These are phyloP conservation scores for Synergus umbraculus DNA, from an alignment of 2,888 invertebrate genomes.

Conservation along the genomic window DNA sequence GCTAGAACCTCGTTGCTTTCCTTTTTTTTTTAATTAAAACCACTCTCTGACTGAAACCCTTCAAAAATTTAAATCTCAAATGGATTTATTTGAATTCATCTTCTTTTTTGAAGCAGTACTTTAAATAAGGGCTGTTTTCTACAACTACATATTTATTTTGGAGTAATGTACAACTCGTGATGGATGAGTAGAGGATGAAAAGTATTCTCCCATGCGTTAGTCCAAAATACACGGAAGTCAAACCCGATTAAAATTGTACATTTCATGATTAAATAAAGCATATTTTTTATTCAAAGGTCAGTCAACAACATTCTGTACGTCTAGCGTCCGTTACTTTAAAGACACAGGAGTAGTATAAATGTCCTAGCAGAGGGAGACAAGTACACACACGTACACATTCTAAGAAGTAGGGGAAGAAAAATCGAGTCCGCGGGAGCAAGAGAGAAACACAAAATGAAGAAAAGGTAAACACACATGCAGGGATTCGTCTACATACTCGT, in stretches of 20 bases:
- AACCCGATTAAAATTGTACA: too few relatives aligned
- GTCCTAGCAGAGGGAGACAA: conserved; percentile 29
- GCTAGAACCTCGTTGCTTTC: neutral
- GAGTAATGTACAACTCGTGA: too few relatives aligned
- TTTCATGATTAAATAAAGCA: neutral
- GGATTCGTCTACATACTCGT: neutral
- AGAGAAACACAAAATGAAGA: conserved; percentile 42
- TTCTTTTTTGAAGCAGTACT: too few relatives aligned
- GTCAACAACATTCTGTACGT: conserved; percentile 23
- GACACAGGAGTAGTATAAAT: conserved; percentile 43
- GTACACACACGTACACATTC: conserved; percentile 24
- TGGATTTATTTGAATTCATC: too few relatives aligned
- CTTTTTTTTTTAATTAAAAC: neutral
- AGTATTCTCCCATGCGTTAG: too few relatives aligned
- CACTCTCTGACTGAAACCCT: neutral
- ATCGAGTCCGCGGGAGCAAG: conserved; percentile 41
- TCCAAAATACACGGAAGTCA: too few relatives aligned
- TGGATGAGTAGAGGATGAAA: too few relatives aligned
- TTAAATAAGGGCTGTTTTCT: too few relatives aligned
- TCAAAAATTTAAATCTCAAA: neutral
- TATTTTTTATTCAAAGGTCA: conserved; percentile 13
- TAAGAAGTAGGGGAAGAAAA: conserved; percentile 27
- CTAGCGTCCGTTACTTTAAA: conserved; percentile 30
- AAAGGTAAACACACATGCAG: conserved; percentile 34
- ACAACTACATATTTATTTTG: too few relatives aligned